Evolutionary conservation across 2,888 invertebrate genomes (phyloP), one percentile per base, ranked within the genome.

Genomic region (Tillus elongatus): DNA sequence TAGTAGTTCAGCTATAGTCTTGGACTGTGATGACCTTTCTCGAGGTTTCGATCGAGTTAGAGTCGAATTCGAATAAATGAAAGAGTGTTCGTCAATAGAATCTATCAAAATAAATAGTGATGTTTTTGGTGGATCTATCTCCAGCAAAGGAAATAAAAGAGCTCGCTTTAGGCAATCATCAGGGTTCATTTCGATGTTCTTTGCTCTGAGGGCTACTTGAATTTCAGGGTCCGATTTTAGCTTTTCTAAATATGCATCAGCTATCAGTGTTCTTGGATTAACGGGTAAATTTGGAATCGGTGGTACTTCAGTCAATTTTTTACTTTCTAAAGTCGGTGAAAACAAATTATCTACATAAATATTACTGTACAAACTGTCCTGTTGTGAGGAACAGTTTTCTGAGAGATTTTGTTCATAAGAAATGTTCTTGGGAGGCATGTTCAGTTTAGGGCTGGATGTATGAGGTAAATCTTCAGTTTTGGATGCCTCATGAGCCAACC

Each of bases 131-230:
- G 89, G 84, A 40, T 83, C 85, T 4, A 93, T 76, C 58, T 90
- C 87, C 28, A 88, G 64, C 15, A 96, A 68, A 0, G 95, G 95
- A 54, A 88, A 86, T 11, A 95, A 67, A 0, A 95, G 69, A 0
- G 90, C 87, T 54, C 86, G 81, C 56, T 89, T 88, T 58, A 95
- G 82, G 36, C 91, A 89, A 53, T 91, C 90, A 53, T 93, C 93
- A 0, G 93, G 91, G 57, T 88, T 85, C 52, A 79, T 77, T 54
- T 92, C 88, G 50, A 89, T 74, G 45, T 85, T 82, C 41, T 85
- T 82, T 0, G 87, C 84, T 19, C 80, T 73, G 19, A 92, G 66
- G 1, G 85, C 83, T 47, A 83, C 57, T 47, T 86, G 82, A 32
- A 92, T 82, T 46, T 89, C 87, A 0, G 85, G 77, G 53, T 89